These are phyloP conservation scores for Colletes latitarsis DNA, from an alignment of 1,140 invertebrate species.

Conservation along the genomic window DNA sequence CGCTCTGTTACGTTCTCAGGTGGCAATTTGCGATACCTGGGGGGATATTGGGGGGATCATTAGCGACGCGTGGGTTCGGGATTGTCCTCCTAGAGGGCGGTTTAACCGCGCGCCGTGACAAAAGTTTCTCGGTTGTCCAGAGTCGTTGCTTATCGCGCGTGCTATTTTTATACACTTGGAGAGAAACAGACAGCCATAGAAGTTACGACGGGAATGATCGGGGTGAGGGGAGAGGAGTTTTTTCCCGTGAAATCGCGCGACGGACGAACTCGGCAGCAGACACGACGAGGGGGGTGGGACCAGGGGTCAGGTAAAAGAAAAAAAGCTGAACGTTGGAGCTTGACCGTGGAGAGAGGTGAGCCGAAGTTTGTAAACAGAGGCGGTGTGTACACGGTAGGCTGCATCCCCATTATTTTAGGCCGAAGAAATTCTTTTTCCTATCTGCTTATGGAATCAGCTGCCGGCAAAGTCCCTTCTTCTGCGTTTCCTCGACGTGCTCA, in stretches of 20 bases:
- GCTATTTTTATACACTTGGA: neutral
- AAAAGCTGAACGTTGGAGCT: neutral
- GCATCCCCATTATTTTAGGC: conserved; percentile 76
- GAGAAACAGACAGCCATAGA: neutral
- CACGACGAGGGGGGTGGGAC: neutral
- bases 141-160: neutral
- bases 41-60: too few relatives aligned
- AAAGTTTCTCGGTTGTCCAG: conserved; percentile 1
- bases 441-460: conserved; percentile 80
- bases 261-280: neutral
- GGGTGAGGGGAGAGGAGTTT: neutral
- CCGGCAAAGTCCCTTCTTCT: conserved; percentile 57
- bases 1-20: conserved; percentile 46
- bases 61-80: too few relatives aligned
- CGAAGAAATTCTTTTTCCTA: conserved; percentile 72
- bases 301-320: conserved; percentile 1
- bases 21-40: conserved; percentile 22
- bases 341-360: conserved; percentile 26
- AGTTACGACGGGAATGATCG: neutral
- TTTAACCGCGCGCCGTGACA: neutral
- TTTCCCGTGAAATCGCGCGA: neutral
- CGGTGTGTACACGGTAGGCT: conserved; percentile 71
- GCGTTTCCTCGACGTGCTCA: conserved; percentile 53
- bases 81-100: too few relatives aligned
- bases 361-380: conserved; percentile 75